phyloP scores from a whole-genome alignment of 2,888 invertebrate genomes.

The Callimorpha dominula region DNA sequence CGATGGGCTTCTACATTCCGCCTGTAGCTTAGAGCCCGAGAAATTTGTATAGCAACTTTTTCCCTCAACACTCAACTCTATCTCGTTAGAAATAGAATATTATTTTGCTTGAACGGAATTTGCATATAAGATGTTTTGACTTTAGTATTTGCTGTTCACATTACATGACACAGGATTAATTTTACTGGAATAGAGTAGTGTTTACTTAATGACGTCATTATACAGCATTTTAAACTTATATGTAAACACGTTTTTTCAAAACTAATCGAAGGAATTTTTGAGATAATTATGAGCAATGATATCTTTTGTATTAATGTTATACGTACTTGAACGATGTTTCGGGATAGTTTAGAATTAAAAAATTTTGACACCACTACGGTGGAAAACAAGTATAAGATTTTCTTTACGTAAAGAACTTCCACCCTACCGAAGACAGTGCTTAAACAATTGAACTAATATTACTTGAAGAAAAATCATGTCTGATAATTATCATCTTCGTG shows the following conservation, averaged over 20 bases:
- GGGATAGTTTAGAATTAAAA: neutral
- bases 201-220: constrained; percentile 45
- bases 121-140: constrained; percentile 20
- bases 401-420: neutral
- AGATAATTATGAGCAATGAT: neutral
- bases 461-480: no score
- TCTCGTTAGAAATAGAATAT: constrained; percentile 15
- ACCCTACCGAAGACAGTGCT: no score
- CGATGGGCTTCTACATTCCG: constrained; percentile 72
- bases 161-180: constrained; percentile 54
- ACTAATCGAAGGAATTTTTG: neutral
- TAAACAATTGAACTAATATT: no score
- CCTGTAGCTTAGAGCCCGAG: constrained; percentile 63
- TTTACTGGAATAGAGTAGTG: constrained; percentile 41
- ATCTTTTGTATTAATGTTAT: no score
- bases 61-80: constrained; percentile 25
- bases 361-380: neutral
- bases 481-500: no score
- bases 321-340: neutral
- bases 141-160: constrained; percentile 23
- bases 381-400: neutral
- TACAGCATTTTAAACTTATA: constrained; percentile 14
- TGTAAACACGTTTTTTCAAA: neutral
- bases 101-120: constrained; percentile 19
- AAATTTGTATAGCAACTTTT: constrained; percentile 61